Percentiles rank a stretch among this genome's conserved stretches.
phyloP scores from a whole-genome alignment of 2,113 vertebrate genomes.

The Paratilapia polleni region DNA sequence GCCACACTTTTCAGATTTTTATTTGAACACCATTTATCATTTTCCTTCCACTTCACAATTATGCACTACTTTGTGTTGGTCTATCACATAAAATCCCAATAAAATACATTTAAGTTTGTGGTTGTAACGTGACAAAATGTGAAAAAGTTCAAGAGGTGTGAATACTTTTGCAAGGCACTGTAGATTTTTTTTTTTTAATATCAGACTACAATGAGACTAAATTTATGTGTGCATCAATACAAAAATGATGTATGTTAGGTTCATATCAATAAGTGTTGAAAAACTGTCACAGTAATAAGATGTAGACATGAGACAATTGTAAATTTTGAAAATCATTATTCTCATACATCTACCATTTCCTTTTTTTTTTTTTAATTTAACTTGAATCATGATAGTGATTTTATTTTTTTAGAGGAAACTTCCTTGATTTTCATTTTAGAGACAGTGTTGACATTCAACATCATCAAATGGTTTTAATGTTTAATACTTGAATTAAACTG shows the following conservation, averaged over 20 bases:
- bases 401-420: background rate
- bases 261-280: background rate
- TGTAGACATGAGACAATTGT: background rate
- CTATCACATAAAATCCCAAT: no score
- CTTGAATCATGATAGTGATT: background rate
- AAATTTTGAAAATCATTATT: conserved; percentile 8
- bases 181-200: no score
- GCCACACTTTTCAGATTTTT: no score
- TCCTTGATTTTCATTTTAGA: background rate
- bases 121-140: no score
- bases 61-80: no score
- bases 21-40: no score
- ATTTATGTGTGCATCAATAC: background rate
- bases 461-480: conserved; percentile 27
- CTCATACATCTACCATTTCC: background rate
- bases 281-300: background rate
- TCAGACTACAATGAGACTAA: background rate
- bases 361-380: background rate
- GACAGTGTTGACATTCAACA: conserved; percentile 33
- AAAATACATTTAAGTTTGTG: no score
- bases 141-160: no score
- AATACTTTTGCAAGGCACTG: no score
- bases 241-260: background rate
- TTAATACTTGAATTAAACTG: conserved; percentile 52
- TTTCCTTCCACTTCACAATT: no score